Percentiles rank a stretch among this genome's conserved stretches.
phyloP scores from a whole-genome alignment of 2,888 invertebrate genomes.

The Habroteleia sp. region DNA sequence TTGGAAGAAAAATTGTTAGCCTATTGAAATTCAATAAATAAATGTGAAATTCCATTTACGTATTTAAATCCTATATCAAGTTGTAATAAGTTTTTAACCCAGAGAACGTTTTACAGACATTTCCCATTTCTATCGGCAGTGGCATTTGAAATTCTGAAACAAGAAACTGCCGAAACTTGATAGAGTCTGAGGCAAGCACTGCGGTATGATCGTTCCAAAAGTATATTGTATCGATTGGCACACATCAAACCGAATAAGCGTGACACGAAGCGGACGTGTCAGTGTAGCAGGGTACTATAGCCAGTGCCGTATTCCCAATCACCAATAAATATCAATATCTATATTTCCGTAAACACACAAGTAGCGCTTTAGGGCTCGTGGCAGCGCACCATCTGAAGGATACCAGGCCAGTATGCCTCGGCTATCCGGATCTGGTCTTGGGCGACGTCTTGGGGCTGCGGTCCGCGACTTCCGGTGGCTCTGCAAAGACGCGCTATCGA shows the following conservation, averaged over 20 bases:
- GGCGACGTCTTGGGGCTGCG: slow-evolving; percentile 19
- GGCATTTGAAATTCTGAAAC: no score
- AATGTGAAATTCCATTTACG: no score
- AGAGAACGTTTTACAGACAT: no score
- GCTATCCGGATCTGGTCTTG: slow-evolving; percentile 2
- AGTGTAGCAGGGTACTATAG: slow-evolving; percentile 58
- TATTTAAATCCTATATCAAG: no score
- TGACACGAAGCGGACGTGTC: slow-evolving; percentile 57
- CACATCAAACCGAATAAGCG: slow-evolving; percentile 38
- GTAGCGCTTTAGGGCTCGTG: slow-evolving; percentile 44
- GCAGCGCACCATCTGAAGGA: slow-evolving; percentile 56
- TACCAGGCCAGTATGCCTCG: slow-evolving; percentile 53
- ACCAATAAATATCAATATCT: slow-evolving; percentile 63
- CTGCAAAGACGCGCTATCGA: slow-evolving; percentile 71
- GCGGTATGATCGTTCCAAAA: no score
- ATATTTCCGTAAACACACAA: slow-evolving; percentile 56
- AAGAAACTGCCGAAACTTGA: no score
- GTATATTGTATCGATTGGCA: slow-evolving; percentile 32
- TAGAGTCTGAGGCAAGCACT: no score
- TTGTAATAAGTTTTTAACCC: no score
- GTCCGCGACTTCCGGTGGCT: slow-evolving; percentile 38
- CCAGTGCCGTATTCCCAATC: slow-evolving; percentile 54
- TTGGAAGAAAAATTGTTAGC: no score
- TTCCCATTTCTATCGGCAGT: no score
- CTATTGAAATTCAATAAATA: no score